Conservation (phyloP, 1,140 invertebrate species). For the Globodera ellingtonae region DNA sequence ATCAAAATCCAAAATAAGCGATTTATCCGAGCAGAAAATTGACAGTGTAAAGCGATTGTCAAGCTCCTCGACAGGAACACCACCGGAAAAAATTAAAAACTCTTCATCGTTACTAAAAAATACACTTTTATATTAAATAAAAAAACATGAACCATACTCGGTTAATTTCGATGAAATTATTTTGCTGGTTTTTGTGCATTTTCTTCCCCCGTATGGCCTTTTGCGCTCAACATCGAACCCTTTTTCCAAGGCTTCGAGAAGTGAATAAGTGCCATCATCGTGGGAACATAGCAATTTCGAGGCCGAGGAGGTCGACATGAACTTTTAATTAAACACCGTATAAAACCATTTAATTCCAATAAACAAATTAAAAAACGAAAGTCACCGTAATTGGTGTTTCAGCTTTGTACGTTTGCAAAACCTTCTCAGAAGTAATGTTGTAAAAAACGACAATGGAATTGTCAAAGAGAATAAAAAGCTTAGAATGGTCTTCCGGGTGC, state of each 20-base stretch:
- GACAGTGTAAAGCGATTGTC: conserved; percentile 38
- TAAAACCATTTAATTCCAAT: conserved; percentile 9
- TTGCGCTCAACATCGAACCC: conserved; percentile 6
- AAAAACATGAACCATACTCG: conserved; percentile 12
- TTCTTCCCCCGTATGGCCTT: conserved; percentile 29
- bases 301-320: background rate
- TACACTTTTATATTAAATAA: background rate
- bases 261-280: conserved; percentile 17
- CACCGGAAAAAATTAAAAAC: conserved; percentile 37
- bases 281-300: conserved; percentile 19
- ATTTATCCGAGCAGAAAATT: conserved; percentile 23
- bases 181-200: conserved; percentile 31
- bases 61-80: conserved; percentile 31
- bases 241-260: conserved; percentile 7
- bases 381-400: conserved; percentile 20
- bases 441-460: conserved; percentile 23
- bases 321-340: background rate
- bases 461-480: conserved; percentile 36
- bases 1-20: conserved; percentile 41
- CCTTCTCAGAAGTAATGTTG: conserved; percentile 11
- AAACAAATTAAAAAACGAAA: background rate
- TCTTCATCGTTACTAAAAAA: conserved; percentile 24
- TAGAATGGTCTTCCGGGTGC: conserved; percentile 13
- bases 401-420: conserved; percentile 11
- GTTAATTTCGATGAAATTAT: conserved; percentile 20